phyloP scores from a whole-genome alignment of 2,888 invertebrate genomes.

The Germaria angustata region DNA sequence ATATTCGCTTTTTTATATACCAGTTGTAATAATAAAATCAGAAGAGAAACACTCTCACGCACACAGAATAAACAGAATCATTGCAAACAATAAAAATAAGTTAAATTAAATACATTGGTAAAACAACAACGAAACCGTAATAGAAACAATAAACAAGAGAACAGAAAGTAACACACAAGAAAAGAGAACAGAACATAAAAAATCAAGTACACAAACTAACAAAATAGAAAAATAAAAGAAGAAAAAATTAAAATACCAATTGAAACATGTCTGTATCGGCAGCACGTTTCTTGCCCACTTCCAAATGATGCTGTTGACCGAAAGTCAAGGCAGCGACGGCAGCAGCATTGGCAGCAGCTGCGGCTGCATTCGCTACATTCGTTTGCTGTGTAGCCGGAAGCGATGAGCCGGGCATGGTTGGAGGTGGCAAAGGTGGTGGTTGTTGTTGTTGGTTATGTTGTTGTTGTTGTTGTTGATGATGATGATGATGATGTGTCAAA shows the following conservation, averaged over 20 bases:
- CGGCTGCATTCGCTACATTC: constrained; percentile 82
- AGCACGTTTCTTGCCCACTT: constrained; percentile 97
- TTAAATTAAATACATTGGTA: background rate
- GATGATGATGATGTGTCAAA: constrained; percentile 79
- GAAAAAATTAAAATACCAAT: constrained; percentile 88
- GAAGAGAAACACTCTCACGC: constrained; percentile 8
- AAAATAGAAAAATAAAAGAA: constrained; percentile 50
- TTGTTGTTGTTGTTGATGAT: constrained; percentile 70
- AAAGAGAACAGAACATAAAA: constrained; percentile 41
- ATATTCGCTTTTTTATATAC: background rate
- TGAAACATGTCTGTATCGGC: constrained; percentile 91
- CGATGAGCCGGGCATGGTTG: constrained; percentile 73
- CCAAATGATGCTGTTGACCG: constrained; percentile 82
- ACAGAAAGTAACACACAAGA: constrained; percentile 21
- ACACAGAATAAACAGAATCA: constrained; percentile 16
- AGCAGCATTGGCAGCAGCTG: constrained; percentile 83
- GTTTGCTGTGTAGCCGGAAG: constrained; percentile 75
- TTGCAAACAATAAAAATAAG: constrained; percentile 44
- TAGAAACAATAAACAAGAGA: constrained; percentile 57
- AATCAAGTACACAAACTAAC: constrained; percentile 35
- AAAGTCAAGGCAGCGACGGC: constrained; percentile 73
- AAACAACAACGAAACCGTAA: constrained; percentile 19
- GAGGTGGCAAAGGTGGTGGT: constrained; percentile 70
- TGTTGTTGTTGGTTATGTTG: constrained; percentile 81
- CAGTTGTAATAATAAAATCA: constrained; percentile 1